Evolutionary conservation across 2,797 vertebrate species (phyloP).

Genomic region (Triplophysa yarkandensis): DNA sequence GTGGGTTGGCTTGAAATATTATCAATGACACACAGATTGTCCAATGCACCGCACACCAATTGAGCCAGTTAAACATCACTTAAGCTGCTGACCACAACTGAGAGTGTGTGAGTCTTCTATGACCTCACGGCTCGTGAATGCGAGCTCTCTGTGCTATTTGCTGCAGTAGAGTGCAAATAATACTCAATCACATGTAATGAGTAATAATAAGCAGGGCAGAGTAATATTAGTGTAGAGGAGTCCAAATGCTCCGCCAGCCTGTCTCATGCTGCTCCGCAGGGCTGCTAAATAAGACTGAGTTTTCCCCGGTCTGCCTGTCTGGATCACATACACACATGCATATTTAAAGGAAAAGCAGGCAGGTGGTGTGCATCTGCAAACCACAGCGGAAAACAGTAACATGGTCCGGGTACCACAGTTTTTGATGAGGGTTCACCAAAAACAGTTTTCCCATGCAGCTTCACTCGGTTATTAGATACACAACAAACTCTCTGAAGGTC

Average conservation of each 20-base stretch:
- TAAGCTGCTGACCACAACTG: conserved; percentile 25
- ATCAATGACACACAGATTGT: conserved; percentile 15
- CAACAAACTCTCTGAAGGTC: conserved; percentile 10
- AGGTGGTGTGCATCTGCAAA: conserved; percentile 49
- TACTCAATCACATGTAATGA: conserved; percentile 47
- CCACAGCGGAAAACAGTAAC: conserved; percentile 40
- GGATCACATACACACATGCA: conserved; percentile 19
- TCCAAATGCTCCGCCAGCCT: conserved; percentile 51
- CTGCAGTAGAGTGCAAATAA: conserved; percentile 37
- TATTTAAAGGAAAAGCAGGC: conserved; percentile 31
- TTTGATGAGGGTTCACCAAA: conserved; percentile 34
- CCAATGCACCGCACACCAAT: conserved; percentile 2
- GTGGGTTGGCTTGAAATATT: neutral
- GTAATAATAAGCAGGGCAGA: conserved; percentile 47
- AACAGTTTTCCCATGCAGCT: conserved; percentile 41
- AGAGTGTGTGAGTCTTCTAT: conserved; percentile 34
- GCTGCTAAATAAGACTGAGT: conserved; percentile 49
- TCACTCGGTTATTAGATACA: conserved; percentile 35
- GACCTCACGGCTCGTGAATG: conserved; percentile 49
- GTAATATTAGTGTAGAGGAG: conserved; percentile 52
- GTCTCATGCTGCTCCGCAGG: conserved; percentile 40
- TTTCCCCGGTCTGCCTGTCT: conserved; percentile 44
- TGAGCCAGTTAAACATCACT: conserved; percentile 15
- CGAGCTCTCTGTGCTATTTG: conserved; percentile 42
- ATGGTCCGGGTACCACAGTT: conserved; percentile 37